Percentiles rank a stretch among this genome's conserved stretches.
Conservation (phyloP, 2,888 invertebrate species). For the Spisula subtruncata region DNA sequence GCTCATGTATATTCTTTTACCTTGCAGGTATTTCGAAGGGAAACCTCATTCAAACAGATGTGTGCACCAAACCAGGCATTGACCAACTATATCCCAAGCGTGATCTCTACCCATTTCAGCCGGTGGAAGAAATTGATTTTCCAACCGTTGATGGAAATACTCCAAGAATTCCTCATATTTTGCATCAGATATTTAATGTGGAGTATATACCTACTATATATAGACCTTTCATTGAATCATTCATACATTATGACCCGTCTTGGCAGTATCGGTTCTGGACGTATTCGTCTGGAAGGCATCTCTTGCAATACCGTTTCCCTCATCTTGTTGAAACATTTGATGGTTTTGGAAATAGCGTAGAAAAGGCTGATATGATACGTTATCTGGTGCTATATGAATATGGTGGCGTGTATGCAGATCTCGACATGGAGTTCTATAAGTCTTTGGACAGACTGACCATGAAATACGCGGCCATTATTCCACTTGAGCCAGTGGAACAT, state of each 20-base stretch:
- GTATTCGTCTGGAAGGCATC: neutral
- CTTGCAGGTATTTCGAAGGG: too few relatives aligned
- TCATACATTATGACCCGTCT: neutral
- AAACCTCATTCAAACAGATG: neutral
- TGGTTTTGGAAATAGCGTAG: neutral
- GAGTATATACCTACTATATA: conserved; percentile 16
- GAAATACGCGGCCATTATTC: conserved; percentile 1
- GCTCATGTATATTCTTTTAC: too few relatives aligned
- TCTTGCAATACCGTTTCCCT: neutral
- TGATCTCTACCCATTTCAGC: neutral
- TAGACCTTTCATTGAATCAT: neutral
- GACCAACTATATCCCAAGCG: neutral
- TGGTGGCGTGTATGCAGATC: conserved; percentile 8
- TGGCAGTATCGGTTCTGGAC: conserved; percentile 19
- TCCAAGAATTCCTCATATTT: neutral
- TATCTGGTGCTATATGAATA: conserved; percentile 16
- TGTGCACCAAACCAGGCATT: neutral
- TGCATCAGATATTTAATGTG: neutral
- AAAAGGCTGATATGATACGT: conserved; percentile 9
- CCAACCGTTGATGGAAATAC: neutral
- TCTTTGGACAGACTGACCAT: neutral
- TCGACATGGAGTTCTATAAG: neutral
- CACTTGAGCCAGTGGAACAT: neutral
- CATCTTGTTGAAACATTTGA: conserved; percentile 14
- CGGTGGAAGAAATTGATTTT: neutral